These are phyloP conservation scores for Hypomecis atomaria DNA, from an alignment of 2,888 invertebrate species.

Conservation along the genomic window DNA sequence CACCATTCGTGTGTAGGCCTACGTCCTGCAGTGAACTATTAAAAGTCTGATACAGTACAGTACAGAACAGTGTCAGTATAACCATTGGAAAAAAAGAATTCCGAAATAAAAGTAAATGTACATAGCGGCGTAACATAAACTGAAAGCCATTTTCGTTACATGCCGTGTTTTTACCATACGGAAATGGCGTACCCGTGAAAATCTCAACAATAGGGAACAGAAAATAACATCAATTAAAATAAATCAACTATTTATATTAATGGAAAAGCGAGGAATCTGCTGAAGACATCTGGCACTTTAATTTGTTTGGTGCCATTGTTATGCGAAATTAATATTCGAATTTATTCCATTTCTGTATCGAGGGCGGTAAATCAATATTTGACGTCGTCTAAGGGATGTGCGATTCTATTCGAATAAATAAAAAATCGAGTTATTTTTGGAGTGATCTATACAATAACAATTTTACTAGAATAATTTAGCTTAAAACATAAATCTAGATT, in stretches of 20 bases:
- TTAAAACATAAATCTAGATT: no score
- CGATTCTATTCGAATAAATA: background rate
- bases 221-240: slow-evolving; percentile 62
- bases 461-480: no score
- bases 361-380: slow-evolving; percentile 80
- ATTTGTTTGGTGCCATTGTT: slow-evolving; percentile 82
- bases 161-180: background rate
- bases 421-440: slow-evolving; percentile 2
- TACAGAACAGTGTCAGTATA: no score
- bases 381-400: slow-evolving; percentile 54
- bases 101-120: no score
- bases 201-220: slow-evolving; percentile 43
- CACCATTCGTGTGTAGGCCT: no score
- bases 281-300: slow-evolving; percentile 82
- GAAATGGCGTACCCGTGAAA: slow-evolving; percentile 38
- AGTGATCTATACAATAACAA: no score
- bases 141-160: no score
- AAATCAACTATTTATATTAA: slow-evolving; percentile 71
- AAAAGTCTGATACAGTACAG: no score
- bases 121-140: no score
- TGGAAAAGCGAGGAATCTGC: slow-evolving; percentile 69
- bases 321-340: slow-evolving; percentile 84
- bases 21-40: no score
- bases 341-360: slow-evolving; percentile 82
- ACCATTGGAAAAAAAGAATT: no score